Percentiles rank a stretch among this genome's conserved stretches.
These are phyloP conservation scores for Capreolus pygargus DNA, from an alignment of 2,113 vertebrate species.

Conservation along the genomic window DNA sequence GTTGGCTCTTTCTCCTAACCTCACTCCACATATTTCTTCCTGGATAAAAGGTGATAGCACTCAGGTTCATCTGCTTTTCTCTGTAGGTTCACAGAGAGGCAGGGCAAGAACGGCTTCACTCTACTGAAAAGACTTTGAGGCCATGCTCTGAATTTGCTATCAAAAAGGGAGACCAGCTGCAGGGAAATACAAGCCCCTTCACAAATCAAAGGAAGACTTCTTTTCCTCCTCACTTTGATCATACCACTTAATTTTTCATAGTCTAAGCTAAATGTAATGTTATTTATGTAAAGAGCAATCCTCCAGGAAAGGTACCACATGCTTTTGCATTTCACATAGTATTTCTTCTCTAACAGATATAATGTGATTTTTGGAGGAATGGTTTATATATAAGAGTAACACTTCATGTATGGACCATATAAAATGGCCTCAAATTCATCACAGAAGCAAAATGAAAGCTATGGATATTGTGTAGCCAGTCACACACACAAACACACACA, in stretches of 20 bases:
- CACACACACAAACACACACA: neutral
- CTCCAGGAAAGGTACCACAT: neutral
- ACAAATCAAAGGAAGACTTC: neutral
- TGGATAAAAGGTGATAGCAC: neutral
- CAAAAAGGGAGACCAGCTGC: neutral
- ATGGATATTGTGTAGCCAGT: neutral
- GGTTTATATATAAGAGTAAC: neutral
- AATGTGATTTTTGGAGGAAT: neutral
- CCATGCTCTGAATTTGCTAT: neutral
- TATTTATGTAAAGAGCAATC: conserved; percentile 10
- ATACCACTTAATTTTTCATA: neutral
- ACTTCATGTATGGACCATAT: neutral
- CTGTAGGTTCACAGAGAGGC: neutral
- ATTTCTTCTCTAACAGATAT: neutral
- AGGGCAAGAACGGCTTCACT: neutral
- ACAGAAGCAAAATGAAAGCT: conserved; percentile 12
- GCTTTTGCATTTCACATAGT: conserved; percentile 3
- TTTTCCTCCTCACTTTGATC: neutral
- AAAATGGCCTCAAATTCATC: neutral
- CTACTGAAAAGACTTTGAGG: neutral
- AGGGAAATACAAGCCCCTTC: neutral
- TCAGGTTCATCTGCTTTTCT: neutral
- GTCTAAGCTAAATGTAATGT: neutral
- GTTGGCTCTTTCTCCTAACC: neutral
- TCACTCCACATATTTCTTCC: neutral